Evolutionary conservation across 2,797 vertebrate species (phyloP).

Genomic region (Danio jaintianensis): DNA sequence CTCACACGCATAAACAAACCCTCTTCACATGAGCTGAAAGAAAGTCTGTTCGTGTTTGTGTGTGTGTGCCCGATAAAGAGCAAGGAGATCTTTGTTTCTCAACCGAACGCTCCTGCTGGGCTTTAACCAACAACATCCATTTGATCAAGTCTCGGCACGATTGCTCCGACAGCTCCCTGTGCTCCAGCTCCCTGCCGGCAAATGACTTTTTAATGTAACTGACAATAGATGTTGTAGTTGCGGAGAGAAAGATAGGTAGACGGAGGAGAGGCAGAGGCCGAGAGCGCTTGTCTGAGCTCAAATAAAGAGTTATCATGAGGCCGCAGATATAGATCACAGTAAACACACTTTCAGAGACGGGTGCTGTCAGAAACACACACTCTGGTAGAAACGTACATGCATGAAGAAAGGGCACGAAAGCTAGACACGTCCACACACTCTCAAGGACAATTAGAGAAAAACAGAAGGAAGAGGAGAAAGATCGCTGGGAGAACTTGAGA

Average conservation of each 20-base stretch:
- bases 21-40: neutral
- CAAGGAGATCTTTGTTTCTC: no score
- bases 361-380: constrained; percentile 28
- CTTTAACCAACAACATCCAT: constrained; percentile 48
- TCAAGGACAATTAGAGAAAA: constrained; percentile 7
- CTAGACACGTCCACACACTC: constrained; percentile 4
- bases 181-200: constrained; percentile 39
- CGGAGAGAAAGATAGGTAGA: constrained; percentile 24
- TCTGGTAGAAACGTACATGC: constrained; percentile 49
- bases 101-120: neutral
- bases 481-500: neutral
- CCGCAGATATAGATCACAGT: constrained; percentile 23
- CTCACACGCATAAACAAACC: constrained; percentile 8
- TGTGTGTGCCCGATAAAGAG: no score
- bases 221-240: constrained; percentile 48
- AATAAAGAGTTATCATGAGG: constrained; percentile 41
- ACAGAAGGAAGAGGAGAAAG: neutral
- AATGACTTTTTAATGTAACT: constrained; percentile 60
- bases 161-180: constrained; percentile 18
- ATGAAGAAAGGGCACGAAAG: neutral
- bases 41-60: constrained; percentile 3
- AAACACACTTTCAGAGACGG: constrained; percentile 33
- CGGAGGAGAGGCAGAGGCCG: constrained; percentile 16
- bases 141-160: constrained; percentile 49
- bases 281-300: constrained; percentile 28